Base-by-base conservation (phyloP, 2,797 vertebrate species). In the Myripristis murdjan region DNA sequence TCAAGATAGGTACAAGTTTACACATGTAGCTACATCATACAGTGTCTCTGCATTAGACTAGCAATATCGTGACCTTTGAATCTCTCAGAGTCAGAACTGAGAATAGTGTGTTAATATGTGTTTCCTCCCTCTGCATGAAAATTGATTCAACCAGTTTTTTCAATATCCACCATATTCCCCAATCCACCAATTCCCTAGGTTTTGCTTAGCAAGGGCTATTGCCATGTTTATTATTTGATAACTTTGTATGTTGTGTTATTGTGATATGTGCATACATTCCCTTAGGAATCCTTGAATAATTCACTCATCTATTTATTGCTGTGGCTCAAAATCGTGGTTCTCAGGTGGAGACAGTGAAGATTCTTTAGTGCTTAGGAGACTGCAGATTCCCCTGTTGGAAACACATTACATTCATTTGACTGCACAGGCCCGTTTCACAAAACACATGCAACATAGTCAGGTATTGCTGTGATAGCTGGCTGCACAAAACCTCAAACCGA, bases 211-310 rank as follows among this genome's bases (percentile, higher is more conserved):
- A 28, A 70, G 18, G 6, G 10, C 51, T 43, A 62, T 73, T 9
- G 39, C 20, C 10, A 22, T n/a, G 26, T 65, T 66, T 14, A 49
- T 66, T 31, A 57, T 37, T 55, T 58, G 5, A 24, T 11, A 46
- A 52, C 16, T 28, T 24, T 3, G 37, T 10, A 39, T 39, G 14
- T 39, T 39, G 24, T 18, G 24, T 55, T 53, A n/a, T 59, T 69
- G 53, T 43, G 63, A 74, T 64, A 62, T 65, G 60, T 66, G 43
- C n/a, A 0, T n/a, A 26, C 12, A 46, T 55, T n/a, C 33, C 28
- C 64, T 22, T 48, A 26, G 28, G 6, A 64, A 48, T 47, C 52
- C 43, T n/a, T 47, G 0, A 28, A 63, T 70, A 56, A 71, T 61
- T 53, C 44, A 74, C 64, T 52, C 10, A 5, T 20, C n/a, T n/a